Percentiles rank a stretch among this genome's conserved stretches.
Evolutionary conservation across 2,797 vertebrate genomes (phyloP).

Genomic region (Melanotaenia trifasciata): DNA sequence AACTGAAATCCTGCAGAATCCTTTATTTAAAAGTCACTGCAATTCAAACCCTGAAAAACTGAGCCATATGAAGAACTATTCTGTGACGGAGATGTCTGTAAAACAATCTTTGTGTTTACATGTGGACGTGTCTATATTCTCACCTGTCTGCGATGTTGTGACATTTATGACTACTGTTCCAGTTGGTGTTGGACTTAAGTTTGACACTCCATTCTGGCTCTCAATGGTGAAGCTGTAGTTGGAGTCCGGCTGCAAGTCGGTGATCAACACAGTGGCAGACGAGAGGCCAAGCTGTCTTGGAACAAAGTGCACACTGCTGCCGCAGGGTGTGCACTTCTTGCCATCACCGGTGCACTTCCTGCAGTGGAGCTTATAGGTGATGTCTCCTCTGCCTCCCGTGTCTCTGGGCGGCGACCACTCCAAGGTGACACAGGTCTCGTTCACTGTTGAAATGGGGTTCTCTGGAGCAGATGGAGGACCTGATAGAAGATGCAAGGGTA

Average conservation of each 20-base stretch:
- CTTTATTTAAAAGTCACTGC: background rate
- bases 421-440: constrained; percentile 86
- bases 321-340: constrained; percentile 81
- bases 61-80: background rate
- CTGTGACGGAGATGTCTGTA: background rate
- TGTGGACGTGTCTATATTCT: background rate
- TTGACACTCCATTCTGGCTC: constrained; percentile 85
- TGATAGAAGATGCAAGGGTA: constrained; percentile 40
- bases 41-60: constrained; percentile 5
- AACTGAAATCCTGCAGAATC: background rate
- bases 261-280: constrained; percentile 77
- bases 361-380: constrained; percentile 86
- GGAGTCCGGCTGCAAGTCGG: constrained; percentile 85
- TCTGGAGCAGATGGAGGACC: constrained; percentile 86
- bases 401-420: constrained; percentile 86
- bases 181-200: constrained; percentile 79
- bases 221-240: constrained; percentile 88
- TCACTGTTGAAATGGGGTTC: constrained; percentile 85
- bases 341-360: constrained; percentile 81
- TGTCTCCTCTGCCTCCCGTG: constrained; percentile 82
- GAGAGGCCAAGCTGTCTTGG: constrained; percentile 85
- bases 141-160: constrained; percentile 88
- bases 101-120: background rate
- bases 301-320: constrained; percentile 83
- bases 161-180: constrained; percentile 83